These are phyloP conservation scores for Acronicta aceris DNA, from an alignment of 2,888 invertebrate genomes.

Conservation along the genomic window DNA sequence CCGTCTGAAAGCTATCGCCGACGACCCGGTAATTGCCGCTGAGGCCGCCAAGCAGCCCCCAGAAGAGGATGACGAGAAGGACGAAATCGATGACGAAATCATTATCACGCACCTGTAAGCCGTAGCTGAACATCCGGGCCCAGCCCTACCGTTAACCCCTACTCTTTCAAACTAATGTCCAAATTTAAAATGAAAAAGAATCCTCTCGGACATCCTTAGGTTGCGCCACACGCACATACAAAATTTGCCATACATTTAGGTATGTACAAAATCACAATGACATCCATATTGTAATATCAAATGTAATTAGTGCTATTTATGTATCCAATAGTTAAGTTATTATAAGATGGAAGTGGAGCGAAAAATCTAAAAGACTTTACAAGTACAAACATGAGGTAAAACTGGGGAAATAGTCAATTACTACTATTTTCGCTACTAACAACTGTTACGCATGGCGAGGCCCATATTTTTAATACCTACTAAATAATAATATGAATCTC, in stretches of 20 bases:
- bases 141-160: slow-evolving; percentile 25
- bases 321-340: slow-evolving; percentile 72
- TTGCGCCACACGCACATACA: slow-evolving; percentile 36
- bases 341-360: slow-evolving; percentile 55
- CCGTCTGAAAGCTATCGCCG: slow-evolving; percentile 93
- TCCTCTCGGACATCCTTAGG: slow-evolving; percentile 20
- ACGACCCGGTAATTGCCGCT: slow-evolving; percentile 89
- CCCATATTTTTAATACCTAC: slow-evolving; percentile 21
- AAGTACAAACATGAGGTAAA: slow-evolving; percentile 71
- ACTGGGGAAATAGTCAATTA: slow-evolving; percentile 35
- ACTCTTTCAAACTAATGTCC: slow-evolving; percentile 39
- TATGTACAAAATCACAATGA: slow-evolving; percentile 61
- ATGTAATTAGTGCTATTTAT: slow-evolving; percentile 75
- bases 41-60: slow-evolving; percentile 91
- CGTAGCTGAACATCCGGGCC: slow-evolving; percentile 28
- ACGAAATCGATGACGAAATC: slow-evolving; percentile 96
- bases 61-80: slow-evolving; percentile 96
- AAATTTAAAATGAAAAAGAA: slow-evolving; percentile 11
- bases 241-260: slow-evolving; percentile 57
- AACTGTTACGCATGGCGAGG: slow-evolving; percentile 26
- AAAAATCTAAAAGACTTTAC: slow-evolving; percentile 66
- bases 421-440: slow-evolving; percentile 29
- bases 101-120: slow-evolving; percentile 94
- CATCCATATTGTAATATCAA: slow-evolving; percentile 66
- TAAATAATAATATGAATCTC: slow-evolving; percentile 45